Conservation (phyloP, 2,888 invertebrate species). For the Dimorphilus gyrociliatus region DNA sequence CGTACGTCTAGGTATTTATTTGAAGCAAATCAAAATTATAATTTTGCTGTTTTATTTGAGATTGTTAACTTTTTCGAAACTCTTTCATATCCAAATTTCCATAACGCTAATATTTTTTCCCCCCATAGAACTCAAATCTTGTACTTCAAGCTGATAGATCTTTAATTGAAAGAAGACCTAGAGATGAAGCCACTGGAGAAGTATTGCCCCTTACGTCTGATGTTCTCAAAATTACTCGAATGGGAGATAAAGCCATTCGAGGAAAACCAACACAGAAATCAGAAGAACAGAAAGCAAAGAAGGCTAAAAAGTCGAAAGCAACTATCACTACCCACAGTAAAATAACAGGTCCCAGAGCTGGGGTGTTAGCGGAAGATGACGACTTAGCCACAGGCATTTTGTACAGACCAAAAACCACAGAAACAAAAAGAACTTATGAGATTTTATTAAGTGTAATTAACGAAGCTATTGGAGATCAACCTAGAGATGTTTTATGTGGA, state of each 20-base stretch:
- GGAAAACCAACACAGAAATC: conserved; percentile 82
- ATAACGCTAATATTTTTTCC: conserved; percentile 3
- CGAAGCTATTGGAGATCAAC: conserved; percentile 87
- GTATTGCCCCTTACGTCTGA: conserved; percentile 87
- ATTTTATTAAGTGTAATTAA: conserved; percentile 87
- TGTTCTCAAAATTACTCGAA: conserved; percentile 59
- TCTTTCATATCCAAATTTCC: conserved; percentile 2
- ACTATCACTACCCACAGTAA: too few relatives aligned
- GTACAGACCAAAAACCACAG: conserved; percentile 89
- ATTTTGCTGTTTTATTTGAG: background rate
- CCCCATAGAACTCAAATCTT: conserved; percentile 86
- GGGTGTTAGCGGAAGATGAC: too few relatives aligned
- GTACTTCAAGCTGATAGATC: conserved; percentile 97
- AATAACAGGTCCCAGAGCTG: too few relatives aligned
- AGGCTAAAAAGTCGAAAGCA: conserved; percentile 10
- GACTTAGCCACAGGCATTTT: too few relatives aligned
- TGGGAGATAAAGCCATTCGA: conserved; percentile 89
- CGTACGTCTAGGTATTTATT: background rate
- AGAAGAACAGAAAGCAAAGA: conserved; percentile 82
- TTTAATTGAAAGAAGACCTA: conserved; percentile 79
- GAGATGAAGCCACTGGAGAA: conserved; percentile 99
- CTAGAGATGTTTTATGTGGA: conserved; percentile 86
- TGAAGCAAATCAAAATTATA: background rate
- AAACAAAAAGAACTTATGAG: conserved; percentile 92
- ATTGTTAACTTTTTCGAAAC: background rate